Percentiles rank a stretch among this genome's conserved stretches.
Evolutionary conservation across 2,797 vertebrate genomes (phyloP).

Genomic region (Allobates femoralis): DNA sequence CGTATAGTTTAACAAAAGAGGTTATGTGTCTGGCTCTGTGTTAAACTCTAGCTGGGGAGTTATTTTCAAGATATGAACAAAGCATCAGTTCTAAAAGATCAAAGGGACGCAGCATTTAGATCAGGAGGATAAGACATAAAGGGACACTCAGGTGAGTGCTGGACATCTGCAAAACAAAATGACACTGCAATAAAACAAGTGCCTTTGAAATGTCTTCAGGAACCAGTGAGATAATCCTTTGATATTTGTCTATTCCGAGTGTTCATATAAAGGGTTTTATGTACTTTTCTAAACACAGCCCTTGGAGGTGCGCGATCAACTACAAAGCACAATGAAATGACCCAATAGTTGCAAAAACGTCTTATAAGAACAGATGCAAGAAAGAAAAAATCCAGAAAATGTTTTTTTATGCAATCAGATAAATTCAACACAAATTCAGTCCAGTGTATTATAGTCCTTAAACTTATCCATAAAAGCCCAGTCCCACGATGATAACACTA

Average conservation of each 20-base stretch:
- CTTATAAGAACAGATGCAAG: not conserved
- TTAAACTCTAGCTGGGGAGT: constrained; percentile 38
- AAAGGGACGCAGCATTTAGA: constrained; percentile 58
- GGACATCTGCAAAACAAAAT: constrained; percentile 63
- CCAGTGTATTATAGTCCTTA: not conserved
- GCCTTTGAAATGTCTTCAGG: constrained; percentile 56
- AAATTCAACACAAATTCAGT: not conserved
- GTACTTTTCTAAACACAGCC: constrained; percentile 10
- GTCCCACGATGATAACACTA: not conserved
- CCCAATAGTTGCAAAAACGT: not conserved
- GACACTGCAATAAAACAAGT: constrained; percentile 60
- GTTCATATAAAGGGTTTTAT: constrained; percentile 14
- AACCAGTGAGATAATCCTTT: constrained; percentile 51
- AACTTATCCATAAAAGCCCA: not conserved
- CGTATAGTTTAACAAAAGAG: constrained; percentile 43
- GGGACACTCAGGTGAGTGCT: constrained; percentile 52
- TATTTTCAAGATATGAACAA: constrained; percentile 56
- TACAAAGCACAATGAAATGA: not conserved
- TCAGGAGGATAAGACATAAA: constrained; percentile 56
- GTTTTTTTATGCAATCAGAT: not conserved
- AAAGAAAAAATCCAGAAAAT: not conserved
- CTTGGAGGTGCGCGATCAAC: constrained; percentile 7
- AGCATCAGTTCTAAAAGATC: constrained; percentile 57
- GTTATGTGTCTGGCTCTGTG: constrained; percentile 52
- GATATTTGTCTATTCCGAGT: constrained; percentile 21